Conservation (phyloP, 2,797 vertebrate species). For the Cirrhinus molitorella region DNA sequence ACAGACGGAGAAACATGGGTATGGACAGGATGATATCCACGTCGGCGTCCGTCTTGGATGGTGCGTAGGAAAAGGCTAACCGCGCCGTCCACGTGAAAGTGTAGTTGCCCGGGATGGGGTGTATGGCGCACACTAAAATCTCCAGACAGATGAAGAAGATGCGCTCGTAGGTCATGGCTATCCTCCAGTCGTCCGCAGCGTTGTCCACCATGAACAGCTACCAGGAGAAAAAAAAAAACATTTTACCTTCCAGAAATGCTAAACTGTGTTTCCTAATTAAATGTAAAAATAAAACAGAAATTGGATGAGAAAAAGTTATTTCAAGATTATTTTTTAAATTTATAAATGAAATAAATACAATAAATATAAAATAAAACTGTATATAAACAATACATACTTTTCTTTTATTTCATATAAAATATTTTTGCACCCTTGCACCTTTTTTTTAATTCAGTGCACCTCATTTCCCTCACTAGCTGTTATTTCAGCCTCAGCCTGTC, state of each 20-base stretch:
- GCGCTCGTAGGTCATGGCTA: slow-evolving; percentile 99
- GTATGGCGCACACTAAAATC: slow-evolving; percentile 99
- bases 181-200: slow-evolving; percentile 99
- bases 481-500: slow-evolving; percentile 68
- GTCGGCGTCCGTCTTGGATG: slow-evolving; percentile 96
- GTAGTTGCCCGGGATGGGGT: slow-evolving; percentile 99
- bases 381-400: neutral
- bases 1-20: slow-evolving; percentile 99
- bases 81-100: slow-evolving; percentile 99
- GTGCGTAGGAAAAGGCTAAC: slow-evolving; percentile 94
- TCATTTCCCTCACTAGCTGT: slow-evolving; percentile 53
- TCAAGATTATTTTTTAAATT: neutral
- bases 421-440: neutral
- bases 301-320: neutral
- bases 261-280: neutral
- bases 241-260: neutral
- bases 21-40: slow-evolving; percentile 99
- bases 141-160: slow-evolving; percentile 99
- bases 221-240: slow-evolving; percentile 49
- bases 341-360: neutral
- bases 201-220: slow-evolving; percentile 99
- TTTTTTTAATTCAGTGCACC: neutral
- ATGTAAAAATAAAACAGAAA: neutral
- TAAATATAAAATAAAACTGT: neutral
- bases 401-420: neutral